These are phyloP conservation scores for Polydrusus tereticollis DNA, from an alignment of 2,888 invertebrate genomes.

Conservation along the genomic window DNA sequence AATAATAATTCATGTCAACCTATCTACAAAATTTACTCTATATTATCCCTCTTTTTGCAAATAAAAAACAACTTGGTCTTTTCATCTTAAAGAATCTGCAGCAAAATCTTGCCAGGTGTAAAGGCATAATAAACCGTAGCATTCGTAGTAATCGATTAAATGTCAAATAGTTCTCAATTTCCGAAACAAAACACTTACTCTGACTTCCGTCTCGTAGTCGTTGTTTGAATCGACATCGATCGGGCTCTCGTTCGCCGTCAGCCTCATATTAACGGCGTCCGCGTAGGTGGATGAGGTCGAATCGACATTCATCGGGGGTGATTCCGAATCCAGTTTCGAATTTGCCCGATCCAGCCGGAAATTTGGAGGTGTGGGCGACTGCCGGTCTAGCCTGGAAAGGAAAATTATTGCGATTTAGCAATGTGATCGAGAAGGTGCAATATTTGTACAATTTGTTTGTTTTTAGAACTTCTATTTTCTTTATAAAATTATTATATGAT, in stretches of 20 bases:
- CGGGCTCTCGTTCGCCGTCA: conserved; percentile 59
- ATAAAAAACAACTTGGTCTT: too few species aligned
- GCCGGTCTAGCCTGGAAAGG: conserved; percentile 54
- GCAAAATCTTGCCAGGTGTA: too few species aligned
- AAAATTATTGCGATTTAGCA: conserved; percentile 7
- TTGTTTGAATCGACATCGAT: conserved; percentile 61
- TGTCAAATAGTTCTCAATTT: conserved; percentile 18
- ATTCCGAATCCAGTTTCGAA: conserved; percentile 58
- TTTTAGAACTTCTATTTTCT: too few species aligned
- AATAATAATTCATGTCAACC: too few species aligned
- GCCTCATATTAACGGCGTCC: conserved; percentile 56
- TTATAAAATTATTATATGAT: too few species aligned
- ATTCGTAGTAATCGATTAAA: conserved; percentile 17
- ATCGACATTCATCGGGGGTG: conserved; percentile 55
- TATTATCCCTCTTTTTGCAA: too few species aligned
- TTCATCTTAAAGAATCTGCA: too few species aligned
- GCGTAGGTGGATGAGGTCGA: conserved; percentile 53
- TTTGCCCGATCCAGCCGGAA: conserved; percentile 56
- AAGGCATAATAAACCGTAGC: too few species aligned
- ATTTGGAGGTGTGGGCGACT: conserved; percentile 58
- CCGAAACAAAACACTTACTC: conserved; percentile 43
- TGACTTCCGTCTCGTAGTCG: conserved; percentile 51
- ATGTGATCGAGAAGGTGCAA: not conserved
- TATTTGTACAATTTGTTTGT: too few species aligned
- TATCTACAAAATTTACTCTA: too few species aligned